Evolutionary conservation across 1,140 invertebrate species (phyloP), one percentile per base, ranked within the genome.

Genomic region (Saccostrea cuccullata): DNA sequence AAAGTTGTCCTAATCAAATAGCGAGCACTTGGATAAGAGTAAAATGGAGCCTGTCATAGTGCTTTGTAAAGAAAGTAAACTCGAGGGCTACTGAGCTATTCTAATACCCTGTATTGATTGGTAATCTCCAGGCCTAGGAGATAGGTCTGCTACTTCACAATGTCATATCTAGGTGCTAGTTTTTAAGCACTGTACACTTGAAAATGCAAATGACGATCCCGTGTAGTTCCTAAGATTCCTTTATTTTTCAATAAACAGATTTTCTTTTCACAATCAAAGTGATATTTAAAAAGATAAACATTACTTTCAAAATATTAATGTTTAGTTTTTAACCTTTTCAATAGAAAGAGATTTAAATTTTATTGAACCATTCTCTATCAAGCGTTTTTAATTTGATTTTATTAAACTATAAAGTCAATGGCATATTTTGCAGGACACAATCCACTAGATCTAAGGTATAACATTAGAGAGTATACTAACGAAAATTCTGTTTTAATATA

Each of bases 1-100:
- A 77, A 77, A 77, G 26, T 36, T 77, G 23, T 77, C 70, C 70
- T 77, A 77, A 77, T 77, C 70, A 77, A 77, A 77, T 77, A 77
- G 13, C 30, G 70, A 77, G 30, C 70, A 64, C 58, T 64, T 20
- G 58, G 58, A 64, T 64, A 64, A 64, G 6, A 77, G 70, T 77
- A 26, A 77, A 77, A 77, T 36, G 70, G 26, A 77, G 26, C 26
- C 30, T 36, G 70, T 23, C 13, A 12, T 26, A 15, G 26, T 30
- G 70, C 30, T 26, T 77, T 30, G 15, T 15, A 30, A 77, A 15
- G 26, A 77, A 77, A 77, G 12, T 2, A 36, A 77, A 77, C 26
- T 36, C 15, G 13, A 77, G 2, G 13, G 26, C 26, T 30, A 77
- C 70, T 0, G 12, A 77, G 70, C 13, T 30, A 77, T 77, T 77